These are phyloP conservation scores for Mionectes macconnelli DNA, from an alignment of 2,113 vertebrate species.

Conservation along the genomic window DNA sequence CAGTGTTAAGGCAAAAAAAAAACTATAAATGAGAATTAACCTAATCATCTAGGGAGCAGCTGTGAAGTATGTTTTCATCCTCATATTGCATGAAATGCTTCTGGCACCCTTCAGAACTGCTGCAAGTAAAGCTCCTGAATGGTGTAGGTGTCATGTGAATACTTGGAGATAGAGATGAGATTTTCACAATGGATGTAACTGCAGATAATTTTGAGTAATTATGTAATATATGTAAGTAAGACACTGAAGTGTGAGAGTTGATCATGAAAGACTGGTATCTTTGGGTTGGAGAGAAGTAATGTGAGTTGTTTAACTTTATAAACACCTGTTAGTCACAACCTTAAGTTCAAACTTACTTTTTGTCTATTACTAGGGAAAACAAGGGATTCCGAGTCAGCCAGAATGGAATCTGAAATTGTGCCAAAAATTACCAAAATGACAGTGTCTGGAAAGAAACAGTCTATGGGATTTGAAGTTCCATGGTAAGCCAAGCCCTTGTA, in stretches of 20 bases:
- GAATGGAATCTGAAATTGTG: conserved; percentile 87
- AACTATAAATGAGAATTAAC: background rate
- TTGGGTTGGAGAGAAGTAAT: background rate
- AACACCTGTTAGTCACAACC: background rate
- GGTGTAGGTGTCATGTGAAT: background rate
- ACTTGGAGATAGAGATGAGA: background rate
- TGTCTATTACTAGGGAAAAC: conserved; percentile 83
- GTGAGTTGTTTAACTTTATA: background rate
- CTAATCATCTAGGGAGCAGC: background rate
- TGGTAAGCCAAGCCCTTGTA: conserved; percentile 80
- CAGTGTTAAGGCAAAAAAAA: background rate
- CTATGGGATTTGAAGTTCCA: conserved; percentile 95
- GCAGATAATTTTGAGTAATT: background rate
- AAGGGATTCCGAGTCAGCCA: conserved; percentile 74
- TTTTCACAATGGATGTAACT: background rate
- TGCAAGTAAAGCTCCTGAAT: background rate
- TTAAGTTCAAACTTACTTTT: conserved; percentile 56
- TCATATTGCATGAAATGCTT: background rate
- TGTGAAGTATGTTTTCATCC: background rate
- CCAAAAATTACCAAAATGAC: conserved; percentile 98
- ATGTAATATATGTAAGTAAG: background rate
- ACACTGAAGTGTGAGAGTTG: background rate
- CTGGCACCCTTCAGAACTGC: background rate
- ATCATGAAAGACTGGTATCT: background rate
- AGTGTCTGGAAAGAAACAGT: conserved; percentile 95